These are phyloP conservation scores for Ctenodactylus gundi DNA, from an alignment of 2,113 vertebrate species.

Conservation along the genomic window DNA sequence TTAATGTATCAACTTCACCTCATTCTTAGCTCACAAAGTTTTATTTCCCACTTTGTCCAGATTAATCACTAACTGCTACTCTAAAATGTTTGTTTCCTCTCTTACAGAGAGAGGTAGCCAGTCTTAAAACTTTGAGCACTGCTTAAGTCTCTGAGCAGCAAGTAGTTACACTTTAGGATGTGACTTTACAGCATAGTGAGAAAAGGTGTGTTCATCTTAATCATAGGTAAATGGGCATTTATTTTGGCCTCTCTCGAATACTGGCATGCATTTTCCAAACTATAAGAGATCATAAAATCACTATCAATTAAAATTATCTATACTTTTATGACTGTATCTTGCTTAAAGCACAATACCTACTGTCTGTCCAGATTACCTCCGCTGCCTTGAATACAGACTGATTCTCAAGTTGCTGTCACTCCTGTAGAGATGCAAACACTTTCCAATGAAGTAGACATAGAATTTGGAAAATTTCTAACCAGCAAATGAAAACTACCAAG, in stretches of 20 bases:
- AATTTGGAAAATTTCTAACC: constrained; percentile 50
- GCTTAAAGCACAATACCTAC: constrained; percentile 48
- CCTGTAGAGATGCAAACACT: constrained; percentile 40
- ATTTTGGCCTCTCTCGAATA: neutral
- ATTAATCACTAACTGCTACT: neutral
- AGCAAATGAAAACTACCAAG: constrained; percentile 36
- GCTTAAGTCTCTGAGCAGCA: neutral
- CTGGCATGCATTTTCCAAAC: neutral
- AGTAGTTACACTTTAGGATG: neutral
- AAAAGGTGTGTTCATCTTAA: neutral
- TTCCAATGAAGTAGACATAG: constrained; percentile 29
- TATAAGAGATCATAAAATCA: neutral
- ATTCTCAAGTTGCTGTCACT: constrained; percentile 44
- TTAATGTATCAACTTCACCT: neutral
- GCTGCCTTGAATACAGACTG: constrained; percentile 38
- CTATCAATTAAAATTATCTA: constrained; percentile 28
- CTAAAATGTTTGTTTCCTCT: neutral
- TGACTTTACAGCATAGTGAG: neutral
- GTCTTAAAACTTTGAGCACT: constrained; percentile 20
- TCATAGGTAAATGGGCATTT: constrained; percentile 31
- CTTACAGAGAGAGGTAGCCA: neutral
- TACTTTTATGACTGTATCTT: constrained; percentile 40
- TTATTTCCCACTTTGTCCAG: neutral
- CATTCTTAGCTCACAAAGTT: constrained; percentile 15
- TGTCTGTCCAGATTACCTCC: constrained; percentile 45